A percentile compares a stretch with the other conserved stretches of the same genome.
phyloP scores from a whole-genome alignment of 2,113 vertebrate genomes.

The Phalacrocorax brasilianus region DNA sequence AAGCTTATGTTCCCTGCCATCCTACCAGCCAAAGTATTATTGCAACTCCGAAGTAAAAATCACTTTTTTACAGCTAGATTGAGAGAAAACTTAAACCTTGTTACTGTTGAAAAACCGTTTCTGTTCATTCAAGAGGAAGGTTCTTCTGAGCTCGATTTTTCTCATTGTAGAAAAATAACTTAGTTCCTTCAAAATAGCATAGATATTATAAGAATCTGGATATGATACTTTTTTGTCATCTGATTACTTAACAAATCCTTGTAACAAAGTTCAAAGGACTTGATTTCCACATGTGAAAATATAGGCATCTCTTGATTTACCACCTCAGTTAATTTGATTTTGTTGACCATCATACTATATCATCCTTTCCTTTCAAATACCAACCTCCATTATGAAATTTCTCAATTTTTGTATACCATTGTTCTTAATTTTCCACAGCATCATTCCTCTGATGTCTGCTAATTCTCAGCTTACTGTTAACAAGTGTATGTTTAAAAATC shows the following conservation, averaged over 20 bases:
- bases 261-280: neutral
- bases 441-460: neutral
- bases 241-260: neutral
- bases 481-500: neutral
- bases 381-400: neutral
- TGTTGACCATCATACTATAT: neutral
- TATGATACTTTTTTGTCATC: neutral
- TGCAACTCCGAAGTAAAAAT: neutral
- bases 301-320: neutral
- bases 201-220: neutral
- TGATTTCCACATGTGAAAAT: neutral
- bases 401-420: neutral
- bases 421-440: neutral
- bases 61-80: neutral
- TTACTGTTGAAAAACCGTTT: neutral
- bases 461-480: neutral
- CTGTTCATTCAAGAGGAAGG: neutral
- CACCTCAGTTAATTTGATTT: neutral
- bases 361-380: neutral
- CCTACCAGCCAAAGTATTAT: neutral
- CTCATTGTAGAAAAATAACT: neutral
- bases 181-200: neutral
- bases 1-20: neutral
- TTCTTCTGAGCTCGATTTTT: neutral
- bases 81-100: neutral